Conservation (phyloP, 35 echinoderm and acorn worm genomes). For the Ptychodera flava region DNA sequence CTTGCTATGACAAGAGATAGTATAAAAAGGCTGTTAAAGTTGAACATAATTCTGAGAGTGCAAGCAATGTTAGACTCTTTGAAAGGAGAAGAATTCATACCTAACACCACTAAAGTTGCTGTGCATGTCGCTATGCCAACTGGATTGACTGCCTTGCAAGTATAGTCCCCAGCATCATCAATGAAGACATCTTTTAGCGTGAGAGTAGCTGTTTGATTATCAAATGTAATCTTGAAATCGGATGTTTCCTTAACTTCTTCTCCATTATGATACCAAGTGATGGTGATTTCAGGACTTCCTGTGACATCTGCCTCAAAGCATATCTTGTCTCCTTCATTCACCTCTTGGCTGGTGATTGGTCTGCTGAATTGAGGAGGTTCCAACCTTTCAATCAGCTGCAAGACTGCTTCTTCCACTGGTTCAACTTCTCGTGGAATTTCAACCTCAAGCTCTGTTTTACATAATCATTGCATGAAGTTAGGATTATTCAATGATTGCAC, state of each 20-base stretch:
- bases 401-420: not conserved
- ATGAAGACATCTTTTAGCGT: slow-evolving; percentile 52
- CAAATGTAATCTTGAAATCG: slow-evolving; percentile 78
- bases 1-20: too few relatives aligned
- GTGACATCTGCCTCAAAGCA: slow-evolving; percentile 55
- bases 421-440: not conserved
- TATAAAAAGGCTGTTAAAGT: too few relatives aligned
- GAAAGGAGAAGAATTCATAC: too few relatives aligned
- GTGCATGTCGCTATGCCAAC: slow-evolving; percentile 59
- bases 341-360: slow-evolving; percentile 44
- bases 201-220: slow-evolving; percentile 46
- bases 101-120: slow-evolving; percentile 64
- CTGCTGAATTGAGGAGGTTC: slow-evolving; percentile 74
- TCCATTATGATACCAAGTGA: slow-evolving; percentile 77
- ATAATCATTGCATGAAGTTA: too few relatives aligned
- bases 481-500: too few relatives aligned
- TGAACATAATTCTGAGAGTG: too few relatives aligned
- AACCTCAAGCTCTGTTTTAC: not conserved
- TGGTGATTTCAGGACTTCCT: slow-evolving; percentile 66
- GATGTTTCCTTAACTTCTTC: slow-evolving; percentile 61
- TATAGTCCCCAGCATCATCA: slow-evolving; percentile 67
- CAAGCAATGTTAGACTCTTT: too few relatives aligned
- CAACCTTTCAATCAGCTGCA: not conserved
- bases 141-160: slow-evolving; percentile 71
- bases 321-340: slow-evolving; percentile 58